Conservation (phyloP, 2,113 vertebrate species). For the Peromyscus californicus region DNA sequence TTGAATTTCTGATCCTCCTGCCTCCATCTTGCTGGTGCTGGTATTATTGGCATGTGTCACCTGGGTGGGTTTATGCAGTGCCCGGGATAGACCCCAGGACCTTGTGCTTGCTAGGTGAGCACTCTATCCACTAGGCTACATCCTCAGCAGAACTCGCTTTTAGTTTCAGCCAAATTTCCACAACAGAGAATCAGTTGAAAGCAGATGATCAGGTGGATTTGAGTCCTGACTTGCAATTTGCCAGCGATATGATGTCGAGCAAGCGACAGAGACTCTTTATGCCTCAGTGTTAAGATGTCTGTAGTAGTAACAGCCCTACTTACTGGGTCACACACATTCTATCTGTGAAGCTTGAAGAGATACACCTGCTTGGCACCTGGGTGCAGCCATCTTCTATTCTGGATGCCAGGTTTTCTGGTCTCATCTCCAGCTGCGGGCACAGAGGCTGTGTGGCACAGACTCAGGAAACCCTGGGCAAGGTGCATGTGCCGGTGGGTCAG, state of each 20-base stretch:
- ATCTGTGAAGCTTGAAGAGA: not conserved
- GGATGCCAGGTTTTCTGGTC: not conserved
- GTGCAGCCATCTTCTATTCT: not conserved
- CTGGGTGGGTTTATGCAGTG: not conserved
- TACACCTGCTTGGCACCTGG: not conserved
- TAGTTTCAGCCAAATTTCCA: not conserved
- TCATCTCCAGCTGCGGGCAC: not conserved
- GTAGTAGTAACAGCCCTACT: not conserved
- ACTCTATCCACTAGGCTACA: no score
- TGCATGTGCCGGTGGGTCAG: not conserved
- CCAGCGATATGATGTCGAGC: not conserved
- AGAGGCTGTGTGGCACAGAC: not conserved
- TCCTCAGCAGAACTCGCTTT: not conserved
- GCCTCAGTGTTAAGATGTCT: not conserved
- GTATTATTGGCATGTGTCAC: not conserved
- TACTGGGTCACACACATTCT: not conserved
- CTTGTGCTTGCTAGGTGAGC: not conserved
- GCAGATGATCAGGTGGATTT: not conserved
- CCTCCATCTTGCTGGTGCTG: no score
- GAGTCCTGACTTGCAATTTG: not conserved
- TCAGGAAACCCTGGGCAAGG: not conserved
- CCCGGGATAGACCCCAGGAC: not conserved
- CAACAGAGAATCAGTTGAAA: not conserved
- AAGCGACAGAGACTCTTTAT: not conserved
- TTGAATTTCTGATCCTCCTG: not conserved